phyloP scores from a whole-genome alignment of 1,140 invertebrate species.

The Acromyrmex echinatior region DNA sequence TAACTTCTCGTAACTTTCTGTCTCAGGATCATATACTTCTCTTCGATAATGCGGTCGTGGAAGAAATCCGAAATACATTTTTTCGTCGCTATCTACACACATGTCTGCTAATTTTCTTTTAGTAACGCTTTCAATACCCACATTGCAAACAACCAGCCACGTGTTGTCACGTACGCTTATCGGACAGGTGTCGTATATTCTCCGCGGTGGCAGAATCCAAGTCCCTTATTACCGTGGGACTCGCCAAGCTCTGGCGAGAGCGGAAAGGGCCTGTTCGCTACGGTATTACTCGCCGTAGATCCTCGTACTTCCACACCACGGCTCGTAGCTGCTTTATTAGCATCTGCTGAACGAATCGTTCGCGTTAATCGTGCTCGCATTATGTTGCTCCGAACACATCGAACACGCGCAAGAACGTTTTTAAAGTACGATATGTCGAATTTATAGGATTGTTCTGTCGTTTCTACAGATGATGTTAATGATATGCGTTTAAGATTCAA shows the following conservation, averaged over 20 bases:
- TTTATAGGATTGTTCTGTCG: not conserved
- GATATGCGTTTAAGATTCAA: not conserved
- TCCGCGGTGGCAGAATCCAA: conserved; percentile 40
- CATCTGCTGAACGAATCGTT: conserved; percentile 6
- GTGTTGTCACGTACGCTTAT: conserved; percentile 59
- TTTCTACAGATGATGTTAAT: not conserved
- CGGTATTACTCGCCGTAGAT: conserved; percentile 29
- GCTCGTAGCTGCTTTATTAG: conserved; percentile 48
- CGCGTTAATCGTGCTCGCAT: conserved; percentile 24
- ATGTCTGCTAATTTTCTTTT: conserved; percentile 27
- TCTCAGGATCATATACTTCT: not conserved
- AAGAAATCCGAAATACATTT: not conserved
- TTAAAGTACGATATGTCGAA: not conserved
- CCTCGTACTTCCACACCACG: not conserved
- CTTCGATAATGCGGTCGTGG: not conserved
- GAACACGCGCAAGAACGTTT: not conserved
- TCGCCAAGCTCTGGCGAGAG: not conserved
- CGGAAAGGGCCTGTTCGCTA: conserved; percentile 20
- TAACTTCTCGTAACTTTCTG: conserved; percentile 1
- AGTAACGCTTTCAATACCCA: conserved; percentile 32
- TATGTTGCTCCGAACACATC: conserved; percentile 2
- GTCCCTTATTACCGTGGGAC: conserved; percentile 61
- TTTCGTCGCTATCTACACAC: not conserved
- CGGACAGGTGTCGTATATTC: conserved; percentile 69
- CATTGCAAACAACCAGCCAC: conserved; percentile 28